Conservation (phyloP, 1,140 invertebrate genomes). For the Steinernema feltiae region DNA sequence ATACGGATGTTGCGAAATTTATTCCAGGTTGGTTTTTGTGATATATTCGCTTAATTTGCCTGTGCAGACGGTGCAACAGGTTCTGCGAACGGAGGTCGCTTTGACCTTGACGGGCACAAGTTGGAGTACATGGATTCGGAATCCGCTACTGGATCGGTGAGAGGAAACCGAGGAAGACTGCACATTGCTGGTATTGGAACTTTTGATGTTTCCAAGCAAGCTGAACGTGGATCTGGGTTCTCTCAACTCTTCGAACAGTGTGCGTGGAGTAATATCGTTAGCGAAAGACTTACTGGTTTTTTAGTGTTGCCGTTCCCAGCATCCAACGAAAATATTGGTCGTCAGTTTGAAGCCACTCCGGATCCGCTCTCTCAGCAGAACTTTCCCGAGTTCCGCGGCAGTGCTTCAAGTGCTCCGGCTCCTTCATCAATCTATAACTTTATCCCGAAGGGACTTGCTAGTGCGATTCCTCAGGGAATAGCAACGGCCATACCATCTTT, state of each 20-base stretch:
- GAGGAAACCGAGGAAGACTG: neutral
- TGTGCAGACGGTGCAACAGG: neutral
- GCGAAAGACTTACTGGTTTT: neutral
- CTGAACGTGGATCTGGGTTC: neutral
- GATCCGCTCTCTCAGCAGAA: neutral
- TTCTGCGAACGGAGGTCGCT: neutral
- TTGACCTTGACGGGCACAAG: neutral
- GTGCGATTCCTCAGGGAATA: too few species aligned
- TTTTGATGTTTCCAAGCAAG: neutral
- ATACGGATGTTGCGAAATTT: slow-evolving; percentile 21
- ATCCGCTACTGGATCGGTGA: neutral
- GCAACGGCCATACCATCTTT: neutral
- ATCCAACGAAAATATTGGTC: neutral
- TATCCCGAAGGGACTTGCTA: too few species aligned
- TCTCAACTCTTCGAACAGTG: slow-evolving; percentile 1
- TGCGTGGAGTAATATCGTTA: neutral
- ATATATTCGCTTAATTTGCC: neutral
- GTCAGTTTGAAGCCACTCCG: neutral
- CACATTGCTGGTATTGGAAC: slow-evolving; percentile 4
- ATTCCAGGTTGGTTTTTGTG: slow-evolving; percentile 18
- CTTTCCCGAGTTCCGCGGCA: neutral
- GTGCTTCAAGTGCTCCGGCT: neutral
- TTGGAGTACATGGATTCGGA: slow-evolving; percentile 2
- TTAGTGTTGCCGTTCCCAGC: neutral
- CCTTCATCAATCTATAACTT: neutral